Base-by-base conservation (phyloP, 2,888 invertebrate species). In the Endotricha flammealis region DNA sequence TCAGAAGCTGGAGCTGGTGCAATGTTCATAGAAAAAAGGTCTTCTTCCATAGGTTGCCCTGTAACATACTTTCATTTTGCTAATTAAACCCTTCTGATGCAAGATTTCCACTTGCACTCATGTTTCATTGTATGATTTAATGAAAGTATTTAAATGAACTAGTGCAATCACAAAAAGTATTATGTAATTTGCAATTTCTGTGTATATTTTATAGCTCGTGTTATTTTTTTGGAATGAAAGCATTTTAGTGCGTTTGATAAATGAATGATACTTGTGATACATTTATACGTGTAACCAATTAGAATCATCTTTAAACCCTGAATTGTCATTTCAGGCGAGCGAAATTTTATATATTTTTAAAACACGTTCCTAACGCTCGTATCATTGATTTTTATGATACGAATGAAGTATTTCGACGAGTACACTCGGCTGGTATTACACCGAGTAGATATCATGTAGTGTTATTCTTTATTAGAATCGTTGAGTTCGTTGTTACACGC, bases 1-100 rank as follows among this genome's bases (percentile, higher is more conserved):
- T 31, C 13, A 11, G 24, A 20, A 12, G 10, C 14, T 9, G 10
- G 14, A 9, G 11, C 11, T 14, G 24, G 11, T 16, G 29, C 29
- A 17, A 7, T 7, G 2, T 27, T n/a, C 8, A 2, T 16, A 12
- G 6, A 10, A 14, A 24, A 13, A 20, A 33, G 28, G 29, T 37
- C 13, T 66, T 60, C 66, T 46, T 61, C 61, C 68, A 58, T 62
- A 58, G 61, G 57, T 66, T 59, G 55, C 76, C 73, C 80, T 81
- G 81, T 53, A 80, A 81, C 76, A 80, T 63, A 76, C 62, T 75
- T 48, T n/a, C 12, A 27, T 4, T 12, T 27, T 27, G 12, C 27
- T 27, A 12, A 25, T 25, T 25, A 10, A 11, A 10, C 2, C n/a
- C n/a, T 4, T 27, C 6, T 20, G 20, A 20, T 20, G 20, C 20